phyloP scores from a whole-genome alignment of 2,888 invertebrate genomes.

The Troglohyphantes excavatus region DNA sequence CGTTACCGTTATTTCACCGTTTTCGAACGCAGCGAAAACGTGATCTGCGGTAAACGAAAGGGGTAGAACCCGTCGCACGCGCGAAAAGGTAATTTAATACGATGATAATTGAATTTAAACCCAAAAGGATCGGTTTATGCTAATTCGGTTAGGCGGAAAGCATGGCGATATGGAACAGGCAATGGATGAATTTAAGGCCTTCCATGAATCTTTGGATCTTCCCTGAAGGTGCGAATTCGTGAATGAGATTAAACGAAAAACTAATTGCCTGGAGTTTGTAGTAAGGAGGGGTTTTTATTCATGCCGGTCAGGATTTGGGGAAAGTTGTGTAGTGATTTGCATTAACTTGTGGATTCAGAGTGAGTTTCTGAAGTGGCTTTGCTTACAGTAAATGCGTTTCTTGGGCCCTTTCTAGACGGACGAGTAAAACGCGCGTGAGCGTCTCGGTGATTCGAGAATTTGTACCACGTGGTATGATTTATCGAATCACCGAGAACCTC shows the following conservation, averaged over 20 bases:
- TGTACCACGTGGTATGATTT: too few relatives aligned
- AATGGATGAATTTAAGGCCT: slow-evolving; percentile 55
- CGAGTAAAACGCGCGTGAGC: too few relatives aligned
- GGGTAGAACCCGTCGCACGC: not conserved
- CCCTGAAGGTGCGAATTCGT: not conserved
- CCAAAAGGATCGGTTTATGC: slow-evolving; percentile 57
- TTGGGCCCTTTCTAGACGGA: too few relatives aligned
- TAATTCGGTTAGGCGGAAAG: slow-evolving; percentile 19
- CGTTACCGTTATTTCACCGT: slow-evolving; percentile 28
- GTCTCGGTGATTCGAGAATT: too few relatives aligned
- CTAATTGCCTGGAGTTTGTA: not conserved
- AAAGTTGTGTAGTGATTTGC: too few relatives aligned
- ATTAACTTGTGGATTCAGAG: too few relatives aligned
- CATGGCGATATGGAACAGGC: slow-evolving; percentile 16
- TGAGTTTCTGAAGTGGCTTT: too few relatives aligned
- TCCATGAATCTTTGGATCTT: not conserved
- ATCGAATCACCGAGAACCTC: too few relatives aligned
- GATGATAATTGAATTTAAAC: slow-evolving; percentile 68
- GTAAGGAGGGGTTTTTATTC: slow-evolving; percentile 5
- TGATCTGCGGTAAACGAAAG: slow-evolving; percentile 30
- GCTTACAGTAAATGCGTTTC: too few relatives aligned
- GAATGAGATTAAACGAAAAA: slow-evolving; percentile 18
- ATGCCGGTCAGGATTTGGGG: not conserved
- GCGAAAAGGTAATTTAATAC: slow-evolving; percentile 52
- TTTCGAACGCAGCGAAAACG: slow-evolving; percentile 26